A percentile compares a stretch with the other conserved stretches of the same genome.
These are phyloP conservation scores for Dermatemys mawii DNA, from an alignment of 2,113 vertebrate genomes.

Conservation along the genomic window DNA sequence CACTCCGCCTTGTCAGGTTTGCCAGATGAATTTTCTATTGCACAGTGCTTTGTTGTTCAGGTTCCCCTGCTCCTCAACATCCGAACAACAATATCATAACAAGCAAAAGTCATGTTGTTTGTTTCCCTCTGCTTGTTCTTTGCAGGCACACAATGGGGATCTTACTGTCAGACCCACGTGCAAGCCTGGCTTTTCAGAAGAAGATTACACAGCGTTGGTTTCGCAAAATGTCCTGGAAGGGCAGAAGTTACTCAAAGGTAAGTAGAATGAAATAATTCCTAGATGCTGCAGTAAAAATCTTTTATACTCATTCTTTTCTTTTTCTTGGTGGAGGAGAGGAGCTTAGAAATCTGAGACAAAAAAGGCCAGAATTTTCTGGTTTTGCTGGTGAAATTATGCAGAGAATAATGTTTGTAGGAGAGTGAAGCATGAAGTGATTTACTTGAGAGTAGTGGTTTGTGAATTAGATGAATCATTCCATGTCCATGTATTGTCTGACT, in stretches of 20 bases:
- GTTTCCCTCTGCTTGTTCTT: background rate
- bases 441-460: background rate
- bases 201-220: conserved; percentile 77
- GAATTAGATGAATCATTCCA: conserved; percentile 41
- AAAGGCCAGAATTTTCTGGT: background rate
- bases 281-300: background rate
- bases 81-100: background rate
- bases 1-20: background rate
- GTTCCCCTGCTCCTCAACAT: background rate
- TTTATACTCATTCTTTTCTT: background rate
- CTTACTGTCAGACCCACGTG: conserved; percentile 77
- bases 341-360: background rate
- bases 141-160: conserved; percentile 78
- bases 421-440: conserved; percentile 2
- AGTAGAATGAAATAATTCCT: conserved; percentile 59
- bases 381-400: conserved; percentile 45
- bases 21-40: background rate
- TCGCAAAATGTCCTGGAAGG: conserved; percentile 79
- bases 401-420: conserved; percentile 32
- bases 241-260: conserved; percentile 86
- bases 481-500: conserved; percentile 11
- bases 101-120: conserved; percentile 2
- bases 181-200: conserved; percentile 81
- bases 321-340: conserved; percentile 15
- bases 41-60: background rate